Conservation (phyloP, 2,113 vertebrate genomes). For the Anarhynchus alexandrinus region DNA sequence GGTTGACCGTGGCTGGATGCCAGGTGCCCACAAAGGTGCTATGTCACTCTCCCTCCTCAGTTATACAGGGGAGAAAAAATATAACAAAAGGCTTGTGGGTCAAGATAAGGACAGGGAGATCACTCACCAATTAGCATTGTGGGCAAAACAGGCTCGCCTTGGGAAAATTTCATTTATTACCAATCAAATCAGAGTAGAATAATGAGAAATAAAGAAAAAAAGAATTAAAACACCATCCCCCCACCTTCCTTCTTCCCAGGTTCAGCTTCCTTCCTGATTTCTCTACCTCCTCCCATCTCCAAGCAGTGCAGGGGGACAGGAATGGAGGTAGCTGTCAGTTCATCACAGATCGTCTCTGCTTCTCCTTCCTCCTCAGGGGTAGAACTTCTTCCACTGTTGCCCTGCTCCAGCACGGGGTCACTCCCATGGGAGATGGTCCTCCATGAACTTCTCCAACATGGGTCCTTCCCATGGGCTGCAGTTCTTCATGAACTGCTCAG, state of each 20-base stretch:
- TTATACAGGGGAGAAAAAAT: background rate
- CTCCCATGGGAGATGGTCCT: background rate
- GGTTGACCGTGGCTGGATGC: background rate
- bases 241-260: background rate
- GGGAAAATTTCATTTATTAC: background rate
- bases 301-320: accelerated
- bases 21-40: background rate
- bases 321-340: background rate
- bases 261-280: background rate
- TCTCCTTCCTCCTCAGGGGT: background rate
- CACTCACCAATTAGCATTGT: background rate
- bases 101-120: background rate
- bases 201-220: background rate
- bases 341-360: background rate
- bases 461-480: background rate
- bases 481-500: background rate
- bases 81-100: background rate
- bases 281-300: accelerated
- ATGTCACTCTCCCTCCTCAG: background rate
- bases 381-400: background rate
- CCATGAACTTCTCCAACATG: background rate
- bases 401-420: background rate
- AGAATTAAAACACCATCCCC: background rate
- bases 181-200: background rate
- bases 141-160: background rate